Percentiles rank a stretch among this genome's conserved stretches.
Evolutionary conservation across 2,113 vertebrate genomes (phyloP).

Genomic region (Percopsis transmontana): DNA sequence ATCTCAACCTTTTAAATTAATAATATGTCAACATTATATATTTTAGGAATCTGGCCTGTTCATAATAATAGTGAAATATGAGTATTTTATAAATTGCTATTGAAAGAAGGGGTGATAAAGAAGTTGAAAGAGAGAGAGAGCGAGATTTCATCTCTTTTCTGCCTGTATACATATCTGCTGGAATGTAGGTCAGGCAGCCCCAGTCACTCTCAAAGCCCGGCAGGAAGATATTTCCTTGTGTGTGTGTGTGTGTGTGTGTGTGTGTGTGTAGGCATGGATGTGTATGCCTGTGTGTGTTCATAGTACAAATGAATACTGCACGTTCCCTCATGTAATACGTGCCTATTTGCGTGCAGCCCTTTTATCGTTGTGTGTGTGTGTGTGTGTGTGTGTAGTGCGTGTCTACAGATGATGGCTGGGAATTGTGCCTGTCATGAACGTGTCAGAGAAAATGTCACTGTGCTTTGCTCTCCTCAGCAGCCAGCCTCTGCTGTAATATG

Average conservation of each 20-base stretch:
- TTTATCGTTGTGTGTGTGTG: constrained; percentile 49
- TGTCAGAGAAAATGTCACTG: constrained; percentile 40
- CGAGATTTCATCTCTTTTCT: constrained; percentile 62
- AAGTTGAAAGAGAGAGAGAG: constrained; percentile 38
- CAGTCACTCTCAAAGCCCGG: constrained; percentile 61
- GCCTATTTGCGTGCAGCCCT: constrained; percentile 41
- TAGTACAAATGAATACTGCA: constrained; percentile 60
- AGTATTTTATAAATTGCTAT: constrained; percentile 14
- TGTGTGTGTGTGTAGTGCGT: constrained; percentile 6
- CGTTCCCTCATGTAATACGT: constrained; percentile 52
- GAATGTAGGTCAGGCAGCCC: constrained; percentile 81
- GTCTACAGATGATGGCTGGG: neutral
- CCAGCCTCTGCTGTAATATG: constrained; percentile 13
- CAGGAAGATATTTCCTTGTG: constrained; percentile 33
- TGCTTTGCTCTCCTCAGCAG: constrained; percentile 16
- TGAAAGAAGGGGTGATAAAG: constrained; percentile 52
- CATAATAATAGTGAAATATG: no score
- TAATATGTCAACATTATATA: no score
- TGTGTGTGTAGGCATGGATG: neutral
- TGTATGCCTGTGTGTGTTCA: constrained; percentile 3
- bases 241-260: constrained; percentile 6
- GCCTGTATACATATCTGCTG: constrained; percentile 61
- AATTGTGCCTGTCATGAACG: constrained; percentile 32
- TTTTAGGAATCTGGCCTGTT: no score
- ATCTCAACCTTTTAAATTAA: no score